Conservation (phyloP, 1,140 invertebrate species). For the Penaeus chinensis region DNA sequence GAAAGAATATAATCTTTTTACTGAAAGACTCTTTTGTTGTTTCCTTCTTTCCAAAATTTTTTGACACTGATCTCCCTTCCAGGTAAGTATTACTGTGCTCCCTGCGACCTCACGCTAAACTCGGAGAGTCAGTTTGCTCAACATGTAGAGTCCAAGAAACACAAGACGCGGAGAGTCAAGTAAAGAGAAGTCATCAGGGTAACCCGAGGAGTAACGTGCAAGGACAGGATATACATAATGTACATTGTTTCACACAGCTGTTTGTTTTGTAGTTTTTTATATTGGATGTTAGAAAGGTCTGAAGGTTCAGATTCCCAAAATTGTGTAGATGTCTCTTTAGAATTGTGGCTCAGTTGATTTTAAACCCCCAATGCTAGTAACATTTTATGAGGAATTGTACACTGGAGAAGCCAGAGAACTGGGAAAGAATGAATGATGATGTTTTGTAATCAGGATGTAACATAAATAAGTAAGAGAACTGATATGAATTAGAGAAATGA, state of each 20-base stretch:
- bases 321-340: no score
- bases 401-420: no score
- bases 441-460: no score
- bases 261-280: background rate
- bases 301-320: no score
- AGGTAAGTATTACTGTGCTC: slow-evolving; percentile 66
- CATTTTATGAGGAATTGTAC: no score
- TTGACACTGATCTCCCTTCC: slow-evolving; percentile 25
- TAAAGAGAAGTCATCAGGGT: slow-evolving; percentile 14
- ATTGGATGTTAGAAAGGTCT: no score
- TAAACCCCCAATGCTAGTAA: no score
- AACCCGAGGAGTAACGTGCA: background rate
- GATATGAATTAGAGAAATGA: no score
- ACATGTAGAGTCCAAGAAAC: slow-evolving; percentile 66
- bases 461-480: no score
- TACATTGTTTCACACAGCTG: slow-evolving; percentile 1
- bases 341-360: no score
- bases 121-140: slow-evolving; percentile 66
- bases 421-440: no score
- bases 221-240: slow-evolving; percentile 4
- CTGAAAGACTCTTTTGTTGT: background rate
- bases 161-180: slow-evolving; percentile 64
- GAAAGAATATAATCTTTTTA: background rate
- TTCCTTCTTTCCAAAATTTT: background rate
- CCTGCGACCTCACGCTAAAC: slow-evolving; percentile 66